A percentile compares a stretch with the other conserved stretches of the same genome.
Evolutionary conservation across 2,113 vertebrate genomes (phyloP).

Genomic region (Petrocephalus microphthalmus): DNA sequence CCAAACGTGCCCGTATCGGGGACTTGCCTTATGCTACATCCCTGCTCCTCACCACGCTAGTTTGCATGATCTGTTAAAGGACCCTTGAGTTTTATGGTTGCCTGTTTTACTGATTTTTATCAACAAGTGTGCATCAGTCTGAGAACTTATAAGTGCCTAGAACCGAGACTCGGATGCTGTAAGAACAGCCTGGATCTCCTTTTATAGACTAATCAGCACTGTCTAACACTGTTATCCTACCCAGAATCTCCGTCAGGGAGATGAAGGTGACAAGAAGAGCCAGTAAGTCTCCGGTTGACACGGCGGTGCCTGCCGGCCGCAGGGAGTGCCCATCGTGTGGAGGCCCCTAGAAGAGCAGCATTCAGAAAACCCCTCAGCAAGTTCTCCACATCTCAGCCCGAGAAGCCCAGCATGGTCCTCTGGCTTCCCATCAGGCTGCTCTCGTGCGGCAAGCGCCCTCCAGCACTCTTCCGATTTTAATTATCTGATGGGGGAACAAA

Average conservation of each 20-base stretch:
- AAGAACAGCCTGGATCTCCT: background rate
- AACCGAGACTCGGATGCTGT: background rate
- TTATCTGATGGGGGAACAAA: background rate
- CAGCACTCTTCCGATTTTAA: background rate
- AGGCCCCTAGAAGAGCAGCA: background rate
- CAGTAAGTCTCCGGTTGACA: background rate
- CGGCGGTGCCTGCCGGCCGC: background rate
- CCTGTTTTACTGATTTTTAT: background rate
- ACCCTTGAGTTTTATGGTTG: background rate
- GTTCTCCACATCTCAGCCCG: background rate
- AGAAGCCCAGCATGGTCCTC: background rate
- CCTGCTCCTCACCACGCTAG: background rate
- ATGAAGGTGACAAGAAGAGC: slow-evolving; percentile 8
- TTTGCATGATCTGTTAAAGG: background rate
- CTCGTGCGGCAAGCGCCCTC: background rate
- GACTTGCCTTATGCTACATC: background rate
- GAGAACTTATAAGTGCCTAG: background rate
- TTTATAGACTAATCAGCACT: background rate
- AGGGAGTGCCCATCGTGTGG: too few relatives aligned
- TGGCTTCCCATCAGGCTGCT: background rate
- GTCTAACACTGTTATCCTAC: background rate
- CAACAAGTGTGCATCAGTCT: background rate
- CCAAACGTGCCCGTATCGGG: background rate
- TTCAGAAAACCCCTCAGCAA: background rate
- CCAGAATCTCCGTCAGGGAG: slow-evolving; percentile 6